phyloP scores from a whole-genome alignment of 2,888 invertebrate species.

The Dysmachus trigonus region DNA sequence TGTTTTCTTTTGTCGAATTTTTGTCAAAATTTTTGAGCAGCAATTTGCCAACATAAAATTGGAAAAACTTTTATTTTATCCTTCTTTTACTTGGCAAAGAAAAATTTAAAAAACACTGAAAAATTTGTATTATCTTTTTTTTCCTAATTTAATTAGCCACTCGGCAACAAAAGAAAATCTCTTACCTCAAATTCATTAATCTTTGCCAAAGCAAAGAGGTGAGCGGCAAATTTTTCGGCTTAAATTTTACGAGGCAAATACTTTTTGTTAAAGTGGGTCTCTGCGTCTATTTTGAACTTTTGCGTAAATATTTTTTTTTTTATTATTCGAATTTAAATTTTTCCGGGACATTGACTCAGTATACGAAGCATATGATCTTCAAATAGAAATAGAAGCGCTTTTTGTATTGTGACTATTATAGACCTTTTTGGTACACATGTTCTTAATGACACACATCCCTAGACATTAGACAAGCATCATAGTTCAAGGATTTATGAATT shows the following conservation, averaged over 20 bases:
- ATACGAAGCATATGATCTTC: not conserved
- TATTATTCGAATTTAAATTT: not conserved
- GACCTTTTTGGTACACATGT: not conserved
- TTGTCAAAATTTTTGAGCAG: not conserved
- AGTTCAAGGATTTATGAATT: not conserved
- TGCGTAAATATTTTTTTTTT: not conserved
- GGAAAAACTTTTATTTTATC: not conserved
- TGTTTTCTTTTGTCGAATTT: not conserved
- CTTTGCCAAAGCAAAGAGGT: not conserved
- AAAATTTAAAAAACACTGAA: not conserved
- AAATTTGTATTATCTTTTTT: not conserved
- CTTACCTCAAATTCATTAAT: not conserved
- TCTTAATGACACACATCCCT: not conserved
- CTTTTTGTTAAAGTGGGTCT: not conserved
- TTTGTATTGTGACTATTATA: not conserved
- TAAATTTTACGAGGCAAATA: not conserved
- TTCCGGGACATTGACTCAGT: not conserved
- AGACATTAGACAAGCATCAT: not conserved
- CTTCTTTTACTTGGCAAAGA: not conserved
- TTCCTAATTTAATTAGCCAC: not conserved
- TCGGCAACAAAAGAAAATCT: not conserved
- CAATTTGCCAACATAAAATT: not conserved
- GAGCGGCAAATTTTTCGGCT: not conserved
- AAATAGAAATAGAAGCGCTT: not conserved
- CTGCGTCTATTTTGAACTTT: not conserved